Conservation (phyloP, 2,113 vertebrate genomes). For the Odocoileus hemionus region DNA sequence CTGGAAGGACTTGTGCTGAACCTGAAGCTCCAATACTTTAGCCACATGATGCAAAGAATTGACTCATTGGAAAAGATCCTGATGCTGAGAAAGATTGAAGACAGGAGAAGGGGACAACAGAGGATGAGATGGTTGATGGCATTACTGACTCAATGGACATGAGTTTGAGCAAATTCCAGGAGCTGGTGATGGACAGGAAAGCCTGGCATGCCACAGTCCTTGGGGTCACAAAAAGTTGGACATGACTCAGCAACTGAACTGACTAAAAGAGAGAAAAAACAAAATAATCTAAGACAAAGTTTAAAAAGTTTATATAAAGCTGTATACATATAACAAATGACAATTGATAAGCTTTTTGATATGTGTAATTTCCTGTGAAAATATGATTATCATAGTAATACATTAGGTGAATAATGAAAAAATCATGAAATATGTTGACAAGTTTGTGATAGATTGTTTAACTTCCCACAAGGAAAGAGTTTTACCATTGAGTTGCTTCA, state of each 20-base stretch:
- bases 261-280: neutral
- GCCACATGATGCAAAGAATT: neutral
- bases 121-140: neutral
- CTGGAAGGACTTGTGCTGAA: neutral
- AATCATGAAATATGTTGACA: neutral
- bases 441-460: neutral
- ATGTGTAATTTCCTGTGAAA: neutral
- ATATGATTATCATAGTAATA: neutral
- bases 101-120: neutral
- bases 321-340: neutral
- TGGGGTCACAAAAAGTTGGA: neutral
- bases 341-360: neutral
- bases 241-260: neutral
- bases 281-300: neutral
- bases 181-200: neutral
- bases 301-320: neutral
- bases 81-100: neutral
- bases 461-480: neutral
- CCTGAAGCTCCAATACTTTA: neutral
- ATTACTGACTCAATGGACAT: neutral
- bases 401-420: neutral
- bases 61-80: neutral
- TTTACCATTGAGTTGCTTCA: neutral
- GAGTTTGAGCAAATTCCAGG: neutral
- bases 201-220: neutral